Conservation (phyloP, 2,113 vertebrate species). For the Candoia aspera region DNA sequence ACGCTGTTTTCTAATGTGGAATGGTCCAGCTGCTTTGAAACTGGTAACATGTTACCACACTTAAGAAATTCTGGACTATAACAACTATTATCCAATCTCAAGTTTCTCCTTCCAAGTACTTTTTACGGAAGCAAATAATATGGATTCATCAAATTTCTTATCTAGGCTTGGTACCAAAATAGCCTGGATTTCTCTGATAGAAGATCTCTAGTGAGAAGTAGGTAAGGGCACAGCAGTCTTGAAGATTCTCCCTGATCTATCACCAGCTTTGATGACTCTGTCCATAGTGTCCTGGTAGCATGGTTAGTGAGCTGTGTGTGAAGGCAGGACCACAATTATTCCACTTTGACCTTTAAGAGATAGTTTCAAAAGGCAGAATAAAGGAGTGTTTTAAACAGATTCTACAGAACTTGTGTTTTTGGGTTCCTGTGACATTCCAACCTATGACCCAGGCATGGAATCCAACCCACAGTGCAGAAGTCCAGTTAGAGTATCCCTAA, state of each 20-base stretch:
- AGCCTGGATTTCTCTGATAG: not conserved
- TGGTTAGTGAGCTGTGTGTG: not conserved
- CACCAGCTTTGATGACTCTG: not conserved
- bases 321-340: not conserved
- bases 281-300: not conserved
- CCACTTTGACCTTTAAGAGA: not conserved
- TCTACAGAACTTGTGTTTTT: not conserved
- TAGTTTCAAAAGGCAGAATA: not conserved
- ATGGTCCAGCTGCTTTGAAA: not conserved
- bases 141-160: not conserved
- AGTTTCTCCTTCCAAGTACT: not conserved
- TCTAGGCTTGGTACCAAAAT: not conserved
- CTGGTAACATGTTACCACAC: not conserved
- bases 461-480: not conserved
- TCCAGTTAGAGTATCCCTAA: not conserved
- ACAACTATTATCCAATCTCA: not conserved
- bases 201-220: not conserved
- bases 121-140: not conserved
- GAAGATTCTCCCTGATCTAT: not conserved
- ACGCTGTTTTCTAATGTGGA: not conserved
- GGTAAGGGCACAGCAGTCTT: not conserved
- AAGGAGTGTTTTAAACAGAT: too few relatives aligned
- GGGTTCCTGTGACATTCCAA: not conserved
- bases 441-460: not conserved
- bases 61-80: not conserved